These are phyloP conservation scores for Prosapia bicincta DNA, from an alignment of 2,888 invertebrate genomes.

Conservation along the genomic window DNA sequence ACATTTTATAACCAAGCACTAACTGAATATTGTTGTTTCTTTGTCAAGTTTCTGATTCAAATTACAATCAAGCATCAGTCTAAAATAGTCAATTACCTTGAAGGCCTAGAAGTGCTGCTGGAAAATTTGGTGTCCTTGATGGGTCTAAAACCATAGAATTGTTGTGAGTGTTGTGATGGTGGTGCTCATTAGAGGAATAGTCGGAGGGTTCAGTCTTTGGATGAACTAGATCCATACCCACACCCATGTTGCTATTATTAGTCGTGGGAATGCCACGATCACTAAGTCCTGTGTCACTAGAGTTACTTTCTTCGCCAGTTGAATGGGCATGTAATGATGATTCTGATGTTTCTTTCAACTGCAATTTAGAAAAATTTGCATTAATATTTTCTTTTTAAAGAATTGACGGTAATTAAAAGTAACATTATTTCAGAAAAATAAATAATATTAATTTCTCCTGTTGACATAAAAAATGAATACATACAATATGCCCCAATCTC, in stretches of 20 bases:
- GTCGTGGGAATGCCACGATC: constrained; percentile 49
- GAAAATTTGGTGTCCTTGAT: constrained; percentile 69
- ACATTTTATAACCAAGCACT: too few relatives aligned
- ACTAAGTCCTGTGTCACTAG: constrained; percentile 78
- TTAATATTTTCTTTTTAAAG: too few relatives aligned
- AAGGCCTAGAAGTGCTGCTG: constrained; percentile 73
- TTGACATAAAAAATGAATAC: too few relatives aligned
- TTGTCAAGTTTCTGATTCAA: too few relatives aligned
- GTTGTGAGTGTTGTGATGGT: constrained; percentile 28
- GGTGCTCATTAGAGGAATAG: constrained; percentile 48
- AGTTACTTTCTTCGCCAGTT: constrained; percentile 79
- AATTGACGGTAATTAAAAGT: too few relatives aligned
- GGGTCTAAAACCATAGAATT: constrained; percentile 55
- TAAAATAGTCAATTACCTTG: too few relatives aligned
- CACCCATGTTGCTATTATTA: constrained; percentile 23
- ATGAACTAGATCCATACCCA: constrained; percentile 52
- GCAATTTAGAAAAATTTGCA: too few relatives aligned
- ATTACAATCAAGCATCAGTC: too few relatives aligned
- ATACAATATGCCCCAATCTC: too few relatives aligned
- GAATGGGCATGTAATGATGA: constrained; percentile 61
- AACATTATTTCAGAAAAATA: too few relatives aligned
- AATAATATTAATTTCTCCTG: too few relatives aligned
- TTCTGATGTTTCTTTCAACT: constrained; percentile 54
- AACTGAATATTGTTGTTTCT: too few relatives aligned
- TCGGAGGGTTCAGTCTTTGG: constrained; percentile 74